Evolutionary conservation across 2,113 vertebrate genomes (phyloP).

Genomic region (Emydura subglobosa): DNA sequence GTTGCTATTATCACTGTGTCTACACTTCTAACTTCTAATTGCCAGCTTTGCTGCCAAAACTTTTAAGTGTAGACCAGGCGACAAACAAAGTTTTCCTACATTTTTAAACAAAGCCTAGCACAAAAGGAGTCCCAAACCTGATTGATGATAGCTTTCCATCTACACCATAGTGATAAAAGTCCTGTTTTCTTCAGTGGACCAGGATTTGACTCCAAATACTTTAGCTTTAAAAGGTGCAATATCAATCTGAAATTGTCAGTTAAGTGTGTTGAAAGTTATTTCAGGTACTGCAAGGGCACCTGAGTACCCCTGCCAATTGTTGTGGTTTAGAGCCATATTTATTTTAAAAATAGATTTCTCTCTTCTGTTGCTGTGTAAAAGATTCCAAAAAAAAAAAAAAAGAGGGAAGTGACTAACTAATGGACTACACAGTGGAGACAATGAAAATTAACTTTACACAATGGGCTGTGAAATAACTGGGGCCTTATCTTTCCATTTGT

Average conservation of each 20-base stretch:
- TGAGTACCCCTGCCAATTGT: neutral
- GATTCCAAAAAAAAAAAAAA: neutral
- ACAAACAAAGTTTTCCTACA: neutral
- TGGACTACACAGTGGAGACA: neutral
- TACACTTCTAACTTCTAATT: neutral
- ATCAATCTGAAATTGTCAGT: neutral
- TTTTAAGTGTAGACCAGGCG: neutral
- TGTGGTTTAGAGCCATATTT: neutral
- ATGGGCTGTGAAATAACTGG: neutral
- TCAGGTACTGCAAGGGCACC: neutral
- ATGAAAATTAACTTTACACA: neutral
- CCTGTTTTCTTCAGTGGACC: neutral
- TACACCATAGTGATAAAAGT: neutral
- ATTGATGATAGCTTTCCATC: neutral
- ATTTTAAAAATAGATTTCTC: neutral
- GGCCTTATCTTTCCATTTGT: no score
- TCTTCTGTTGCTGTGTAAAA: neutral
- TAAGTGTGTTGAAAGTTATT: neutral
- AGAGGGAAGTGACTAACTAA: neutral
- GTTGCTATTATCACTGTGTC: neutral
- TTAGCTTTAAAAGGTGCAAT: neutral
- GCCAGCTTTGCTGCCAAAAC: neutral
- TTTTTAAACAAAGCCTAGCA: neutral
- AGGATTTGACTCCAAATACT: neutral
- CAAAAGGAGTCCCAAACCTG: neutral